Base-by-base conservation (phyloP, 2,888 invertebrate genomes). In the Tipula lateralis region DNA sequence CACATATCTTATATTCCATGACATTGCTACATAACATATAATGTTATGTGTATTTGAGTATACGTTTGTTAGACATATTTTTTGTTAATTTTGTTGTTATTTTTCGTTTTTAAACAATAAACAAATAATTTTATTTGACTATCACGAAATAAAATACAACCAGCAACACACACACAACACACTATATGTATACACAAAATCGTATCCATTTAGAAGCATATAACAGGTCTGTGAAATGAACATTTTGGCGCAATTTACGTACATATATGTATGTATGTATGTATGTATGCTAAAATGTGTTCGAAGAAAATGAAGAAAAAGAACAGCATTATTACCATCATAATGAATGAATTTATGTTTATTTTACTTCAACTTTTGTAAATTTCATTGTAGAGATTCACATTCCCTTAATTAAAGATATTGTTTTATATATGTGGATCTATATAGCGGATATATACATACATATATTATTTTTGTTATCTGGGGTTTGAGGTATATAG, bases 51-150 rank as follows among this genome's bases (percentile, higher is more conserved):
- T 66, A 66, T 66, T 66, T 66, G 66, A 24, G 24, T 66, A 66
- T 66, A 66, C 24, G 24, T 66, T 24, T 66, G 24, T 66, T 24
- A 66, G 66, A 66, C 66, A 66, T 66, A 66, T 50, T 66, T n/a
- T 66, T 66, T 24, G 66, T 19, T 9, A 66, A 24, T 24, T 24
- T 66, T 66, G 24, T 66, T 66, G 66, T 24, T 24, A 24, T 24
- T 66, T 66, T 66, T 66, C 24, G 3, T 9, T 66, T 66, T 66
- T 19, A 9, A 66, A 66, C 66, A 66, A 66, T 66, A 66, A 66
- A 66, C 66, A 66, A 66, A 66, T 66, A 66, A 66, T 66, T 66
- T 66, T 66, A 66, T 66, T 66, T 24, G 66, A 66, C 66, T 66
- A 24, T 24, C 66, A 66, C 24, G 66, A 66, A 66, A 66, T 66